Percentiles rank a stretch among this genome's conserved stretches.
Evolutionary conservation across 2,797 vertebrate species (phyloP).

Genomic region (Triplophysa yarkandensis): DNA sequence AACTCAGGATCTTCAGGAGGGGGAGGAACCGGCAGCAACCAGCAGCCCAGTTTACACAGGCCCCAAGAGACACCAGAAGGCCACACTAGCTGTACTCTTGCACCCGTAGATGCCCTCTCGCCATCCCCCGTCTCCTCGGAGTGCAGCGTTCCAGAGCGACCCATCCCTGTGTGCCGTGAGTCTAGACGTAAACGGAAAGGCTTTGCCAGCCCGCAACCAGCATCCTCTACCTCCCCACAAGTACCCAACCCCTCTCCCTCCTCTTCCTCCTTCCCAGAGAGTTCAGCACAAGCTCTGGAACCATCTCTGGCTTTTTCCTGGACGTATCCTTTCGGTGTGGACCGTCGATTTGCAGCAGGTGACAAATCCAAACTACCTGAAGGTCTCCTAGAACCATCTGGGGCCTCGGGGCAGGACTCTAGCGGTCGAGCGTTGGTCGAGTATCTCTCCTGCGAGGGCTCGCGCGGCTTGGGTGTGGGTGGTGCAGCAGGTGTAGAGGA

Average conservation of each 20-base stretch:
- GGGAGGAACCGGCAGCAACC: slow-evolving; percentile 17
- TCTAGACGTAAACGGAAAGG: slow-evolving; percentile 93
- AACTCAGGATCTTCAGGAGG: slow-evolving; percentile 67
- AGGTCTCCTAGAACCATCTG: slow-evolving; percentile 86
- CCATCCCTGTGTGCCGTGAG: slow-evolving; percentile 90
- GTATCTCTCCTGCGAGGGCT: slow-evolving; percentile 91
- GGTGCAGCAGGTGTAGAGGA: slow-evolving; percentile 46
- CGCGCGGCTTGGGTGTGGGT: slow-evolving; percentile 79
- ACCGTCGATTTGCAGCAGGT: slow-evolving; percentile 84
- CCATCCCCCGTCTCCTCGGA: slow-evolving; percentile 92
- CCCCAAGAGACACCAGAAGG: slow-evolving; percentile 79
- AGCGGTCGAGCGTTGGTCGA: slow-evolving; percentile 81
- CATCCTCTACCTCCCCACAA: slow-evolving; percentile 87
- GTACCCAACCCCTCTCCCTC: slow-evolving; percentile 89
- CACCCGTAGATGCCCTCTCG: slow-evolving; percentile 90
- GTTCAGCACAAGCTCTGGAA: slow-evolving; percentile 87
- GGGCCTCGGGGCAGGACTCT: slow-evolving; percentile 70
- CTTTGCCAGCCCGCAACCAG: slow-evolving; percentile 86
- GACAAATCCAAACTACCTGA: slow-evolving; percentile 93
- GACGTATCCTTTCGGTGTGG: slow-evolving; percentile 96
- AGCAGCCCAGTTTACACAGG: slow-evolving; percentile 47
- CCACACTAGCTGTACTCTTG: slow-evolving; percentile 84
- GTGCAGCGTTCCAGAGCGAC: slow-evolving; percentile 93
- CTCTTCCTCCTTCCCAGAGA: slow-evolving; percentile 85
- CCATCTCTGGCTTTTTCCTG: slow-evolving; percentile 95